These are phyloP conservation scores for Germaria angustata DNA, from an alignment of 2,888 invertebrate species.

Conservation along the genomic window DNA sequence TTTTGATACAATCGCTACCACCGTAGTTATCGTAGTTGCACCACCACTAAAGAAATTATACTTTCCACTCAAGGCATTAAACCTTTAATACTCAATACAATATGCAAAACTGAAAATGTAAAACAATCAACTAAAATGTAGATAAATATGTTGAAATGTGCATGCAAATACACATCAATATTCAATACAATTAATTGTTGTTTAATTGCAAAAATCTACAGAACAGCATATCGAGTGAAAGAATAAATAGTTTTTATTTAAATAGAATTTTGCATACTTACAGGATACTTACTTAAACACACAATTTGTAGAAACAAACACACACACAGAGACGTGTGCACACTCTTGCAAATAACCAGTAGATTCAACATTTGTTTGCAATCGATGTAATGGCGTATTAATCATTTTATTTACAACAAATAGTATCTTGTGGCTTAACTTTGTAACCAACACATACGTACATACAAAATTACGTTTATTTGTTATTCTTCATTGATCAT, in stretches of 20 bases:
- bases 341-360: neutral
- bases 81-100: neutral
- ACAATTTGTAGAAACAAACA: neutral
- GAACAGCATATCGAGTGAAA: neutral
- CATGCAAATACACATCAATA: neutral
- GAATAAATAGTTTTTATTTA: conserved; percentile 45
- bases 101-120: conserved; percentile 9
- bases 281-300: conserved; percentile 3
- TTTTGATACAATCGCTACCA: too few relatives aligned
- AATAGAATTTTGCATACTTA: conserved; percentile 31
- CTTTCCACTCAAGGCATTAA: neutral
- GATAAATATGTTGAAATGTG: conserved; percentile 5
- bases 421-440: conserved; percentile 26
- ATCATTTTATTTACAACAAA: conserved; percentile 54
- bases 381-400: conserved; percentile 45
- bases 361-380: conserved; percentile 5
- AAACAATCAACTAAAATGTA: conserved; percentile 1
- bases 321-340: neutral
- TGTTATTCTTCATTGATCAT: conserved; percentile 12
- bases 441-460: neutral
- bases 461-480: neutral
- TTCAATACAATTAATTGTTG: conserved; percentile 63
- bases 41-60: neutral
- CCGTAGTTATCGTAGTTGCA: neutral
- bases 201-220: conserved; percentile 60